phyloP scores from a whole-genome alignment of 2,113 vertebrate species.

The Dissostichus mawsoni region DNA sequence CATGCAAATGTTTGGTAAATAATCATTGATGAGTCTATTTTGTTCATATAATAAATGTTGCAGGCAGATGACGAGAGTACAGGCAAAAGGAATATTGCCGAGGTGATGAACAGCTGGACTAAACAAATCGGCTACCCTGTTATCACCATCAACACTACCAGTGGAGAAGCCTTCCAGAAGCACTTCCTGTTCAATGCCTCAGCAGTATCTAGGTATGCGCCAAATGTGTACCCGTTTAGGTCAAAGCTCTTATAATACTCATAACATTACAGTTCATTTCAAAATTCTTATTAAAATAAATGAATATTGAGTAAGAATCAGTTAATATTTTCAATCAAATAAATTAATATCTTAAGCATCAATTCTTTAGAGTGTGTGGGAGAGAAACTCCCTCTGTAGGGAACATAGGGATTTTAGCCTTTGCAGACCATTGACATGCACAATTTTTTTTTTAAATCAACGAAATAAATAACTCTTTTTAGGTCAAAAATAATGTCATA shows the following conservation, averaged over 20 bases:
- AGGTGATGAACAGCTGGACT: constrained; percentile 89
- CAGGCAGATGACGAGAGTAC: constrained; percentile 38
- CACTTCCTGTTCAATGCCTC: constrained; percentile 89
- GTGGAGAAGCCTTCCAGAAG: constrained; percentile 79
- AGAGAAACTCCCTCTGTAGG: too few species aligned
- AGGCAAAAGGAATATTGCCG: not conserved
- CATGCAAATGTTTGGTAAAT: not conserved
- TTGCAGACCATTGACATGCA: too few species aligned
- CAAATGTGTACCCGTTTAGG: not conserved
- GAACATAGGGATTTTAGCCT: too few species aligned
- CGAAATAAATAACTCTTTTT: too few species aligned
- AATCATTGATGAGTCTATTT: not conserved
- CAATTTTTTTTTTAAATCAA: too few species aligned
- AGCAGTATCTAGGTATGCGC: constrained; percentile 54
- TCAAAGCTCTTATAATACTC: not conserved
- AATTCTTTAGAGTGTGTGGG: too few species aligned
- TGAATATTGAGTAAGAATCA: not conserved
- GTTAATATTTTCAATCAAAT: not conserved
- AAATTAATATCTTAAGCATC: not conserved
- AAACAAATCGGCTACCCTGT: constrained; percentile 91
- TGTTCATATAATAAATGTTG: not conserved
- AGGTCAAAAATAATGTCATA: not conserved
- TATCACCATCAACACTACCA: constrained; percentile 84
- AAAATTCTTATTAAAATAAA: not conserved
- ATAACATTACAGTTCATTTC: not conserved